A percentile compares a stretch with the other conserved stretches of the same genome.
These are phyloP conservation scores for Habroteleia sp. DNA, from an alignment of 2,888 invertebrate genomes.

Conservation along the genomic window DNA sequence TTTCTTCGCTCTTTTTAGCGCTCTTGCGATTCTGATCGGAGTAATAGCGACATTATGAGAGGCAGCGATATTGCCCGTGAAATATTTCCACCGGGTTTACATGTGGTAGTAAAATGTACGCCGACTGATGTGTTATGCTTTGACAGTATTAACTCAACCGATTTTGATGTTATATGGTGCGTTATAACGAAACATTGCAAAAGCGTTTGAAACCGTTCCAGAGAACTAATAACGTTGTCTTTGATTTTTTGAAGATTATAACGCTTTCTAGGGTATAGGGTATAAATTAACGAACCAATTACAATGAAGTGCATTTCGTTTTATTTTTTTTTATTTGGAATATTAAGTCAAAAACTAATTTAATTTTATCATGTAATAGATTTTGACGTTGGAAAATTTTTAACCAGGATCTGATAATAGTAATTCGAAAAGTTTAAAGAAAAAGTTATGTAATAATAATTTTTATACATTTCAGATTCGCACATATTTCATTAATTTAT, in stretches of 20 bases:
- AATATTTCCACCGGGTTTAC: constrained; percentile 42
- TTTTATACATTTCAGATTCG: too few species aligned
- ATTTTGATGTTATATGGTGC: constrained; percentile 23
- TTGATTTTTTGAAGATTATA: not conserved
- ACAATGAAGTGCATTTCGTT: too few species aligned
- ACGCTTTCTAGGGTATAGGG: too few species aligned
- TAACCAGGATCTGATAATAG: too few species aligned
- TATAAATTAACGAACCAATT: too few species aligned
- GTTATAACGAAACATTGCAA: constrained; percentile 7
- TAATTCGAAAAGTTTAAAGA: too few species aligned
- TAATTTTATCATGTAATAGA: too few species aligned
- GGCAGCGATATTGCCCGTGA: constrained; percentile 52
- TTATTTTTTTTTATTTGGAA: too few species aligned
- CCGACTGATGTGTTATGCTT: constrained; percentile 33
- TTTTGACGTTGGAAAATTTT: too few species aligned
- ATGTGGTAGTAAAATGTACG: constrained; percentile 20
- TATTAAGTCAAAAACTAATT: too few species aligned
- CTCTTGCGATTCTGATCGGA: constrained; percentile 42
- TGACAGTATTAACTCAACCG: constrained; percentile 47
- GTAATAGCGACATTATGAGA: constrained; percentile 52
- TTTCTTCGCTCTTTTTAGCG: constrained; percentile 44
- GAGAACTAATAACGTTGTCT: not conserved
- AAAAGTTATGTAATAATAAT: too few species aligned
- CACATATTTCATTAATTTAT: too few species aligned
- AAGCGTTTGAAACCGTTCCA: constrained; percentile 3